Evolutionary conservation across 1,140 invertebrate species (phyloP), one percentile per base, ranked within the genome.

Genomic region (Trichonephila clavipes): DNA sequence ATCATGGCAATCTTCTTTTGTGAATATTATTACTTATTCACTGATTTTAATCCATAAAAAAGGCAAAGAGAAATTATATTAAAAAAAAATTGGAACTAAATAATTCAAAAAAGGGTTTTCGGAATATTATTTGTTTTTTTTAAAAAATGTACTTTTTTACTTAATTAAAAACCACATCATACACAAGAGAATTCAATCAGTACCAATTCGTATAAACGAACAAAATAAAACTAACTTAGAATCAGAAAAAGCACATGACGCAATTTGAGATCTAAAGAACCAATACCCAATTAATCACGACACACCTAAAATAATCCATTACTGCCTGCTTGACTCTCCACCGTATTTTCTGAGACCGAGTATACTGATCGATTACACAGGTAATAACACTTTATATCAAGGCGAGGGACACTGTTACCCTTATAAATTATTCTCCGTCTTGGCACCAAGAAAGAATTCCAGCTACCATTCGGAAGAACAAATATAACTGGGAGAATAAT

Each of bases 311-410:
- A 40, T 18, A 34, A 77, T 34, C 72, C 28, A 77, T 77, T 77
- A 77, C 18, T 4, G 2, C 14, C 24, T 40, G 6, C 28, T 40
- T 18, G 28, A 77, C 28, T 77, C 34, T 77, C 34, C 28, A 18
- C 34, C 2, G 21, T 16, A 34, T 77, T 72, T 77, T 77, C 72
- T 19, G 72, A 77, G 24, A 77, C 34, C 69, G 1, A 7, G 10
- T 3, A 2, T 28, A n/a, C 21, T 85, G 82, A 85, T 59, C 58
- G 83, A 85, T 58, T 61, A 6, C 51, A 28, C 51, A 59, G 24
- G 83, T 6, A 85, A 85, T 85, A 85, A 85, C 83, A 85, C 83
- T 85, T 59, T 85, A 85, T 85, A 85, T 28, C 83, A 85, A 40
- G n/a, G 58, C 59, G 28, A 59, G 83, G 24, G 58, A 85, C 83